Percentiles rank a stretch among this genome's conserved stretches.
Conservation (phyloP, 2,113 vertebrate genomes). For the Sakesphorus luctuosus region DNA sequence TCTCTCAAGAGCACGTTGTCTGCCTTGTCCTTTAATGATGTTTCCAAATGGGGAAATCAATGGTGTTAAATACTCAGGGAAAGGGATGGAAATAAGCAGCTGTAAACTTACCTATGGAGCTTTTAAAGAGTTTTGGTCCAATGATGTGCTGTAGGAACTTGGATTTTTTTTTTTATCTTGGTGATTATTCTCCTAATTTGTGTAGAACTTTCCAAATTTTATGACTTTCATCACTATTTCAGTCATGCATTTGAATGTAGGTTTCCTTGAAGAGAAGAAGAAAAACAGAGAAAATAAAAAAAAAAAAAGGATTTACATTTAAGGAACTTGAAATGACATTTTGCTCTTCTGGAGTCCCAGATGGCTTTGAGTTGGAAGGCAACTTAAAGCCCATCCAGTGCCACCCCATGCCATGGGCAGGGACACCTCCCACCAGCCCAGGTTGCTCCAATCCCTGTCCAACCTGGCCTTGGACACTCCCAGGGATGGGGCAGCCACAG, state of each 20-base stretch:
- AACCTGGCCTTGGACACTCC: rapidly evolving
- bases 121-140: not conserved
- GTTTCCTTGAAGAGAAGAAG: not conserved
- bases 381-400: rapidly evolving
- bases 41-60: slow-evolving; percentile 35
- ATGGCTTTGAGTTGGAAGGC: not conserved
- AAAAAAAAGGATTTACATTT: not conserved
- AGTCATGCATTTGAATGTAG: not conserved
- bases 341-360: not conserved
- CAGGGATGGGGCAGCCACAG: not conserved
- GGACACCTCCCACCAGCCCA: rapidly evolving
- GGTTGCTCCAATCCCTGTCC: rapidly evolving
- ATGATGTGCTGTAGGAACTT: not conserved
- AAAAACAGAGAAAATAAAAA: not conserved
- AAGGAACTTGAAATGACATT: not conserved
- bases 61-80: slow-evolving; percentile 32
- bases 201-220: not conserved
- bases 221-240: not conserved
- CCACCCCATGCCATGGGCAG: not conserved
- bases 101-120: not conserved
- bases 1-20: not conserved
- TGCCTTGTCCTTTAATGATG: slow-evolving; percentile 22
- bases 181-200: not conserved
- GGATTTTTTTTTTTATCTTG: not conserved
- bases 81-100: slow-evolving; percentile 10